Base-by-base conservation (phyloP, 2,797 vertebrate species). In the Smutsia gigantea region DNA sequence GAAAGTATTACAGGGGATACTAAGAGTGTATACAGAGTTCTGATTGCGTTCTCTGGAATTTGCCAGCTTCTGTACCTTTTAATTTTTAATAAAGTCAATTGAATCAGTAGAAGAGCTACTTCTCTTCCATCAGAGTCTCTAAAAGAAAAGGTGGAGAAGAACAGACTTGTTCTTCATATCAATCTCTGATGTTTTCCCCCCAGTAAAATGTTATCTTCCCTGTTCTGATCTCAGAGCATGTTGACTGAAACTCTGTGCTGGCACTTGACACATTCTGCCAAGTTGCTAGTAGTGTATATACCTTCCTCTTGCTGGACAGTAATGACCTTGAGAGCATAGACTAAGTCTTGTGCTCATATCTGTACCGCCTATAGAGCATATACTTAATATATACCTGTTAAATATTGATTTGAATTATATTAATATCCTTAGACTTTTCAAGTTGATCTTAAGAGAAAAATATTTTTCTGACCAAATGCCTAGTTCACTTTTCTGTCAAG, bases 361-460 rank as follows among this genome's bases (percentile, higher is more conserved):
- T 83, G 13, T 74, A 25, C 29, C 49, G 57, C n/a, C 75, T 34
- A 5, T 21, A 61, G 27, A 68, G 42, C 42, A 79, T 34, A 5
- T 87, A 37, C 34, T 77, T 69, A 57, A 23, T 85, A 15, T 57
- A 27, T 66, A 46, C 29, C 68, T 27, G 34, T 63, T 74, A 79
- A 55, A 49, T 34, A 81, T 49, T 42, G 18, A 39, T 68, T 72
- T 87, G 77, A 96, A 53, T 63, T 90, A 27, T 46, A 7, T 69
- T 89, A 78, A 57, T 29, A 31, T 81, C 61, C 34, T 94, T 87
- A 87, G 31, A 42, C 64, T 89, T 93, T 91, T 85, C 68, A 82
- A 69, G 19, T 69, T 88, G 71, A 72, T 90, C 59, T 57, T n/a
- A 89, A 92, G 63, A 77, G 39, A 46, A 95, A 91, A 69, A 69